Percentiles rank a stretch among this genome's conserved stretches.
These are phyloP conservation scores for Lagocephalus sceleratus DNA, from an alignment of 2,797 vertebrate genomes.

Conservation along the genomic window DNA sequence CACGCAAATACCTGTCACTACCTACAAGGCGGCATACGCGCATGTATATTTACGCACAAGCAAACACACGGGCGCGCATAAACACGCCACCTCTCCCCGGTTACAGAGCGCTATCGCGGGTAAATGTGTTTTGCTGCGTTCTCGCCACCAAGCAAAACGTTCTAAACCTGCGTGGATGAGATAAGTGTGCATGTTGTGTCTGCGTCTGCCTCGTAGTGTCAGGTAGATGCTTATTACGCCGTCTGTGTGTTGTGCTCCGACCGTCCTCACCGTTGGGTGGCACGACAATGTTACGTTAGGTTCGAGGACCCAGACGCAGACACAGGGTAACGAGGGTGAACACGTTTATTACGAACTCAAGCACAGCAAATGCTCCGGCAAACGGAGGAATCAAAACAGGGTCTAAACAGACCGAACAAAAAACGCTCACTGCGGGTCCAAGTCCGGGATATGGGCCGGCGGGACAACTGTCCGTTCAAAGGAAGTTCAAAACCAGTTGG, in stretches of 20 bases:
- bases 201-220: slow-evolving; percentile 22
- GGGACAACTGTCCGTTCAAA: too few relatives aligned
- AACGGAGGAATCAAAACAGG: too few relatives aligned
- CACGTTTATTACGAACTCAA: too few relatives aligned
- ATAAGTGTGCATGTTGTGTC: slow-evolving; percentile 27
- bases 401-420: too few relatives aligned
- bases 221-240: slow-evolving; percentile 56
- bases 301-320: too few relatives aligned
- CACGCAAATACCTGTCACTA: slow-evolving; percentile 34
- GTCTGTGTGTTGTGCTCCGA: slow-evolving; percentile 67
- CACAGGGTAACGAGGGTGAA: too few relatives aligned
- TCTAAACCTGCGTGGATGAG: background rate
- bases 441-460: too few relatives aligned
- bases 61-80: slow-evolving; percentile 23
- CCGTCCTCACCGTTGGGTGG: slow-evolving; percentile 66
- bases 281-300: too few relatives aligned
- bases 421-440: too few relatives aligned
- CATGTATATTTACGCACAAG: slow-evolving; percentile 41
- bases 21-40: slow-evolving; percentile 21
- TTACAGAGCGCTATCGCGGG: slow-evolving; percentile 25
- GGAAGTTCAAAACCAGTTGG: too few relatives aligned
- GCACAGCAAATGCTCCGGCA: too few relatives aligned
- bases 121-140: slow-evolving; percentile 20
- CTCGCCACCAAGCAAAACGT: slow-evolving; percentile 21
- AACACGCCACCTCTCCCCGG: slow-evolving; percentile 50